phyloP scores from a whole-genome alignment of 2,888 invertebrate species.

The Nomada ruficornis region DNA sequence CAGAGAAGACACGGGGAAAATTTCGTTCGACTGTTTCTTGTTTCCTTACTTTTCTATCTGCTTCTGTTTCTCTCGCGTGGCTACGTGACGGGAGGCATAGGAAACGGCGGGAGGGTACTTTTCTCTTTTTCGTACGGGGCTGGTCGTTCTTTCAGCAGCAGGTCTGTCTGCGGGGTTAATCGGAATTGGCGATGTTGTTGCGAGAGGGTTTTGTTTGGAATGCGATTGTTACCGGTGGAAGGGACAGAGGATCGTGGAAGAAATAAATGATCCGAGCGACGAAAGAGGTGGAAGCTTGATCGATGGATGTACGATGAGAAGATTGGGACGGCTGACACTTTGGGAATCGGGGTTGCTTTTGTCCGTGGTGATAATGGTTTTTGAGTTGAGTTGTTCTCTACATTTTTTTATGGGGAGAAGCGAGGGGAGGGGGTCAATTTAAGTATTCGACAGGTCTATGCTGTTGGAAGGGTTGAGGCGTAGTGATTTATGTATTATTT shows the following conservation, averaged over 20 bases:
- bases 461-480: too few relatives aligned
- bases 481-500: too few relatives aligned
- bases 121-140: slow-evolving; percentile 7
- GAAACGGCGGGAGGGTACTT: background rate
- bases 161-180: slow-evolving; percentile 36
- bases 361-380: too few relatives aligned
- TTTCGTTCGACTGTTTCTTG: slow-evolving; percentile 51
- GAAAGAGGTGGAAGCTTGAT: slow-evolving; percentile 19
- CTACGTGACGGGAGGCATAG: background rate
- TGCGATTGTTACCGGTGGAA: slow-evolving; percentile 17
- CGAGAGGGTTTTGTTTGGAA: slow-evolving; percentile 32
- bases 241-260: slow-evolving; percentile 32
- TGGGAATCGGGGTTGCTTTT: background rate
- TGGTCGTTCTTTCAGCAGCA: background rate
- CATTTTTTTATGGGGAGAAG: too few relatives aligned
- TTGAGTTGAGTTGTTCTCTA: too few relatives aligned
- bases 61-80: background rate
- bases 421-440: too few relatives aligned
- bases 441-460: too few relatives aligned
- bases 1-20: slow-evolving; percentile 59
- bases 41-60: slow-evolving; percentile 30
- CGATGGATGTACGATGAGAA: slow-evolving; percentile 8
- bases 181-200: slow-evolving; percentile 28
- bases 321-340: background rate
- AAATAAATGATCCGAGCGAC: slow-evolving; percentile 45